Conservation (phyloP, 2,888 invertebrate species). For the Teleogryllus oceanicus region DNA sequence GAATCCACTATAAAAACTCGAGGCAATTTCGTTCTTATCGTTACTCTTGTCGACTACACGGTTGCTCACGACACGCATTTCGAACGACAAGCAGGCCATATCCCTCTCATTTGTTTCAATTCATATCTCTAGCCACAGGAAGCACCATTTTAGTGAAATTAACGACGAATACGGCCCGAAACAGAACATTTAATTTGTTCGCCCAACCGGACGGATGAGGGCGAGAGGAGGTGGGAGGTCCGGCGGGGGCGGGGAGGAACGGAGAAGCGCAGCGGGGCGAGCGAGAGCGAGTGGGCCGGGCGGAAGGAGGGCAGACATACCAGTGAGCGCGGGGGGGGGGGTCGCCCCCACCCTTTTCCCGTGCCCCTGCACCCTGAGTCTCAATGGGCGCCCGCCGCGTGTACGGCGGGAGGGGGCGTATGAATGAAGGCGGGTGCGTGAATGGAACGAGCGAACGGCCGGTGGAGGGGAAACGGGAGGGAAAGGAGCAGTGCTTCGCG, state of each 20-base stretch:
- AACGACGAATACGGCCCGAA: not conserved
- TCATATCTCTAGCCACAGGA: not conserved
- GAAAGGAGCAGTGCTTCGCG: not conserved
- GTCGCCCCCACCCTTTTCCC: not conserved
- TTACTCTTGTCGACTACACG: no score
- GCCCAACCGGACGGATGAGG: not conserved
- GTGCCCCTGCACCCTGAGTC: no score
- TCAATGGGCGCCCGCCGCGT: no score
- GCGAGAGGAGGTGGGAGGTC: not conserved
- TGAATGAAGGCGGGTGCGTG: conserved; percentile 4
- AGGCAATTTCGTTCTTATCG: no score
- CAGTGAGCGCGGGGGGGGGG: not conserved
- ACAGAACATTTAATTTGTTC: not conserved
- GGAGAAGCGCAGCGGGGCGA: not conserved
- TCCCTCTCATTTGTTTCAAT: conserved; percentile 18
- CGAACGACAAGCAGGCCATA: not conserved
- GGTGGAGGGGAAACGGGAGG: not conserved
- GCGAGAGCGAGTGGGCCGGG: not conserved
- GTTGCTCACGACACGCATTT: no score
- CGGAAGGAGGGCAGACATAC: conserved; percentile 18
- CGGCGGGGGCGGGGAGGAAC: not conserved
- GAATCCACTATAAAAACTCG: no score
- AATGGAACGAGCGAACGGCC: not conserved
- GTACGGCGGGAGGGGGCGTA: not conserved
- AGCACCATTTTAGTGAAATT: not conserved